Base-by-base conservation (phyloP, 2,888 invertebrate species). In the Ligdia adustata region DNA sequence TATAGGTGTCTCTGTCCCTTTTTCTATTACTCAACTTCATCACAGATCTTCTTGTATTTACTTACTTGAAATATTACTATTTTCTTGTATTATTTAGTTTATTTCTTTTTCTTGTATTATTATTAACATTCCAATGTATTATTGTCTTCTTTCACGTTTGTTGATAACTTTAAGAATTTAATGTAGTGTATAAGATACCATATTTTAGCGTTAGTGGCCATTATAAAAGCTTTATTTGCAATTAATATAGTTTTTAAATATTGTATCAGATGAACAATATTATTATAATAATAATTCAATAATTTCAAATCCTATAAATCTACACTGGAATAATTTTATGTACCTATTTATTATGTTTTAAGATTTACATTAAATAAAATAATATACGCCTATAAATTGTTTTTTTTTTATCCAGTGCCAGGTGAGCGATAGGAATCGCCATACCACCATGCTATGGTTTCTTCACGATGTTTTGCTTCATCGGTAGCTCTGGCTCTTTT, bases 311-410 rank as follows among this genome's bases (percentile, higher is more conserved):
- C 65, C 53, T 64, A 74, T 69, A 69, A 27, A 50, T 24, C 45
- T 41, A 48, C 45, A 50, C 37, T 38, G 57, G 57, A 44, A 62
- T 66, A 61, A 66, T 74, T 48, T 72, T 69, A 66, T 81, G 79
- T 76, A 75, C 15, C 78, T 78, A 68, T 62, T 69, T 59, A n/a
- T n/a, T n/a, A 79, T 79, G 67, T 71, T 72, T 80, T 78, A 82
- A 76, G 66, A 72, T 82, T 79, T 81, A 82, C 82, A 84, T 82
- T 80, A 77, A 82, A 83, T 80, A 54, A 62, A 73, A 82, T 79
- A 86, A 82, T 85, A 87, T 85, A 85, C 85, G 85, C 86, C 86
- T 85, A 78, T 78, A 81, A 56, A 65, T 55, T 48, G 37, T 47
- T 55, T 68, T 79, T 82, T 37, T n/a, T 22, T 22, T 5, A 3